These are phyloP conservation scores for Volucella zonaria DNA, from an alignment of 2,888 invertebrate species.

Conservation along the genomic window DNA sequence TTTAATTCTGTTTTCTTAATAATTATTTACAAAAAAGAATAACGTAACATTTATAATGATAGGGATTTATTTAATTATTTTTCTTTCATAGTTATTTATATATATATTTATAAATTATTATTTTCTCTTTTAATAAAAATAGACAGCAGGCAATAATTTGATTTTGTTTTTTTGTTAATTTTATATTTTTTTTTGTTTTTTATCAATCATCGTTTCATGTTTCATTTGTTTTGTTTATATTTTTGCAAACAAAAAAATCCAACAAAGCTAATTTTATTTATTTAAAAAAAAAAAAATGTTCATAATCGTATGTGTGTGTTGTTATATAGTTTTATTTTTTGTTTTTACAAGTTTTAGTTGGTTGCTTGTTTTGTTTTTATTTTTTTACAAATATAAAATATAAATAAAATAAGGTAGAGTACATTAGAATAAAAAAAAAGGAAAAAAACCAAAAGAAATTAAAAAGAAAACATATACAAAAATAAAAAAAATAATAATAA, in stretches of 20 bases:
- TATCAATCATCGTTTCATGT: background rate
- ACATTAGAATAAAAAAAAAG: constrained; percentile 63
- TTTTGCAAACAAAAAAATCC: constrained; percentile 19
- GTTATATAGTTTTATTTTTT: constrained; percentile 14
- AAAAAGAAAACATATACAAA: constrained; percentile 54
- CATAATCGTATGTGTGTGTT: constrained; percentile 50
- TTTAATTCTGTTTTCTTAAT: constrained; percentile 44
- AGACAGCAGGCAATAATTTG: constrained; percentile 72
- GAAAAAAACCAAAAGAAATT: constrained; percentile 1
- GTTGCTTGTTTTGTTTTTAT: constrained; percentile 4
- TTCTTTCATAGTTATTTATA: constrained; percentile 45
- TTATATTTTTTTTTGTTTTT: background rate
- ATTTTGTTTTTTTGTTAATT: constrained; percentile 50
- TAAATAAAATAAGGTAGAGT: constrained; percentile 54
- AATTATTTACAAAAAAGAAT: constrained; percentile 72
- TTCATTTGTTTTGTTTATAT: constrained; percentile 13
- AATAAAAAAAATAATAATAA: constrained; percentile 39
- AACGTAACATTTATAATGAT: constrained; percentile 72
- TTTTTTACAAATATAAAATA: constrained; percentile 68
- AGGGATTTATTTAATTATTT: constrained; percentile 57
- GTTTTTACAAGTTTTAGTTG: constrained; percentile 41
- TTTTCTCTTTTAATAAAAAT: constrained; percentile 63
- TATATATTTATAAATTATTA: constrained; percentile 62
- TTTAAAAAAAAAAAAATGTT: constrained; percentile 31
- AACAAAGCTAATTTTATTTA: constrained; percentile 38